phyloP scores from a whole-genome alignment of 1,140 invertebrate species.

The Schlechtendalia chinensis region DNA sequence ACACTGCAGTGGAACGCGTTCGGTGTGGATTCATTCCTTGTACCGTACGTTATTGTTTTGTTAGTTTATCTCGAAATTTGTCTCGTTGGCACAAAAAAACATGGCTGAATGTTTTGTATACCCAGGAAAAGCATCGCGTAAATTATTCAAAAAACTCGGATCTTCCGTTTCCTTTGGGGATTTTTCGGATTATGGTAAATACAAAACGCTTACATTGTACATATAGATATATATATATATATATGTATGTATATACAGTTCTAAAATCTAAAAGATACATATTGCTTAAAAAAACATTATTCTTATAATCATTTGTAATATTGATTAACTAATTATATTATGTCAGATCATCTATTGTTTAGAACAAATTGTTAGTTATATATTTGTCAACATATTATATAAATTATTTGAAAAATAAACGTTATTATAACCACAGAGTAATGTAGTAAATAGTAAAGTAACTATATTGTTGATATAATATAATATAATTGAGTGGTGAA shows the following conservation, averaged over 20 bases:
- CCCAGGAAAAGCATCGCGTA: neutral
- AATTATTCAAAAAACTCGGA: conserved; percentile 1
- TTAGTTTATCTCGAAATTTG: neutral
- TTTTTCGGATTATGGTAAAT: conserved; percentile 27
- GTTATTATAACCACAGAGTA: too few relatives aligned
- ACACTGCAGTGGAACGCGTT: neutral
- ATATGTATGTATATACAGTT: neutral
- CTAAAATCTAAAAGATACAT: neutral
- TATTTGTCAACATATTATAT: too few relatives aligned
- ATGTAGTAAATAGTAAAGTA: too few relatives aligned
- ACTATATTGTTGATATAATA: too few relatives aligned
- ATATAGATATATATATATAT: neutral
- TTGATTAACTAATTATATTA: too few relatives aligned
- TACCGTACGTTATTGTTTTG: neutral
- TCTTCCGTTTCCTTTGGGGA: conserved; percentile 7
- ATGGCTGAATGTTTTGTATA: neutral
- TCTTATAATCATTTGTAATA: too few relatives aligned
- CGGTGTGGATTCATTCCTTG: neutral
- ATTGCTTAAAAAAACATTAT: neutral
- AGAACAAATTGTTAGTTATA: too few relatives aligned
- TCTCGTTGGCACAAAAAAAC: neutral
- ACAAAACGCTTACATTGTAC: neutral
- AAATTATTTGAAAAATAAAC: too few relatives aligned
- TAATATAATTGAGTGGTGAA: too few relatives aligned
- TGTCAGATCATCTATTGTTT: too few relatives aligned